phyloP scores from a whole-genome alignment of 1,140 invertebrate genomes.

The Heliconius hewitsoni region DNA sequence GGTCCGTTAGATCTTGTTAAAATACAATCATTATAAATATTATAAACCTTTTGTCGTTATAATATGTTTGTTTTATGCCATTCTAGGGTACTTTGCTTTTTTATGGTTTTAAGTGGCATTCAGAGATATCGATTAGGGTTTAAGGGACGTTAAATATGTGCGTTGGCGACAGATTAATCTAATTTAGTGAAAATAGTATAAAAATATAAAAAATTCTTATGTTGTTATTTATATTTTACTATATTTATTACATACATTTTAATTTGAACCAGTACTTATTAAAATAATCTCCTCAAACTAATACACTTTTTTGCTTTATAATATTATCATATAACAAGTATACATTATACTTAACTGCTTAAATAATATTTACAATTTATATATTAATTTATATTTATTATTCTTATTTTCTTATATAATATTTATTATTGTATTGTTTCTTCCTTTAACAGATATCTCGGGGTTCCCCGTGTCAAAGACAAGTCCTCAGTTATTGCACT shows the following conservation, averaged over 20 bases:
- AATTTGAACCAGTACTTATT: no score
- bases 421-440: constrained; percentile 6
- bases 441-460: constrained; percentile 73
- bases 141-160: not conserved
- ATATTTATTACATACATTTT: no score
- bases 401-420: not conserved
- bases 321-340: no score
- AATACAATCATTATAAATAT: constrained; percentile 18
- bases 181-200: no score
- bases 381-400: not conserved
- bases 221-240: no score
- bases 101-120: not conserved
- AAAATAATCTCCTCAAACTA: no score
- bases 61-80: not conserved
- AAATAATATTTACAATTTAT: no score
- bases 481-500: constrained; percentile 81
- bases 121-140: not conserved
- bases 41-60: not conserved
- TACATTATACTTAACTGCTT: no score
- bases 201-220: no score
- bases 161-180: no score
- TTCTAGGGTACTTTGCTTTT: not conserved
- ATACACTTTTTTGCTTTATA: no score
- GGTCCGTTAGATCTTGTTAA: constrained; percentile 25
- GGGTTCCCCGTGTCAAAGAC: constrained; percentile 80